These are phyloP conservation scores for Pseudoips prasinana DNA, from an alignment of 2,888 invertebrate genomes.

Conservation along the genomic window DNA sequence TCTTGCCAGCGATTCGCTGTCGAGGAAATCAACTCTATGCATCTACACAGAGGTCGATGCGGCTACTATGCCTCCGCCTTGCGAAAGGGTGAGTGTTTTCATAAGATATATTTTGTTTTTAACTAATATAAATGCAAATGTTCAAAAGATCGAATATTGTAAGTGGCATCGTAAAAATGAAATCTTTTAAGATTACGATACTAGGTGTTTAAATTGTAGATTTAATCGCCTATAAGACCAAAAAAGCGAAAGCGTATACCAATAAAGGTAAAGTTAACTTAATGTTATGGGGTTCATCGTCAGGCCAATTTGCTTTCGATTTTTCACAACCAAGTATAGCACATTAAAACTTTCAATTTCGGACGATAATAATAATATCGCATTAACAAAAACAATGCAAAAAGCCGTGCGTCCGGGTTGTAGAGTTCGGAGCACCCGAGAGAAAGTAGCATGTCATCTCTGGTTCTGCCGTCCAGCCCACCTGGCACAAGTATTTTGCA, in stretches of 20 bases:
- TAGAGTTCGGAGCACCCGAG: constrained; percentile 50
- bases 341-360: constrained; percentile 71
- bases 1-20: constrained; percentile 84
- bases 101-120: neutral
- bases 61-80: constrained; percentile 58
- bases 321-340: constrained; percentile 56
- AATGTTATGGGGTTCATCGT: constrained; percentile 41
- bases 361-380: constrained; percentile 61
- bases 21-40: constrained; percentile 85
- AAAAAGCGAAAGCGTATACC: constrained; percentile 40
- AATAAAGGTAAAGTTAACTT: constrained; percentile 39
- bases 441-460: constrained; percentile 70
- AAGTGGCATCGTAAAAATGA: constrained; percentile 21
- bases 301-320: constrained; percentile 61
- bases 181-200: constrained; percentile 11
- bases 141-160: too few relatives aligned
- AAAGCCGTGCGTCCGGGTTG: constrained; percentile 63
- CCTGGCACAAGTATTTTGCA: constrained; percentile 50
- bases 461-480: constrained; percentile 30
- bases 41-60: constrained; percentile 83
- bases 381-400: constrained; percentile 72
- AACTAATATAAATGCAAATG: too few relatives aligned
- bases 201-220: constrained; percentile 26
- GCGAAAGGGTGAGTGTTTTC: constrained; percentile 77
- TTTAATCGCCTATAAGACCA: constrained; percentile 21